A percentile compares a stretch with the other conserved stretches of the same genome.
These are phyloP conservation scores for Spatulosminthurus flaviceps DNA, from an alignment of 2,888 invertebrate genomes.

Conservation along the genomic window DNA sequence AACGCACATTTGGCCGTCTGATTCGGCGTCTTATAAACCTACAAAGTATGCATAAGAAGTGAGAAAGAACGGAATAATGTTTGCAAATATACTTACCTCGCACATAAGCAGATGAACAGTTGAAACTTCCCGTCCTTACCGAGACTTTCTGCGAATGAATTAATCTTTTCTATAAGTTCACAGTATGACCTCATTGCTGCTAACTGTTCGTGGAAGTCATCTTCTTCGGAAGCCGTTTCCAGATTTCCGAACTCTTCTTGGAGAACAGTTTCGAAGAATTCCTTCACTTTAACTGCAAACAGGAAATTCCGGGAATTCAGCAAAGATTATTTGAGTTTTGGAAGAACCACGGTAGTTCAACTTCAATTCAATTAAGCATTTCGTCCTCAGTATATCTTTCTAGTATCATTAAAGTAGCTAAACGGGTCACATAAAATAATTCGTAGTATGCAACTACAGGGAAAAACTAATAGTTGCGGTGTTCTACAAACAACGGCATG, in stretches of 20 bases:
- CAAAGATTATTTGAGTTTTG: neutral
- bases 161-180: conserved; percentile 88
- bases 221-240: conserved; percentile 52
- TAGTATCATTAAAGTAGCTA: neutral
- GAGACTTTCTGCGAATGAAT: conserved; percentile 81
- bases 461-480: too few relatives aligned
- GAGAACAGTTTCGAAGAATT: conserved; percentile 80
- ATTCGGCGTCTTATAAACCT: too few relatives aligned
- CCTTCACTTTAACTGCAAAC: conserved; percentile 77
- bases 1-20: too few relatives aligned
- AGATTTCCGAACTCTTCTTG: conserved; percentile 67
- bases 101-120: conserved; percentile 85
- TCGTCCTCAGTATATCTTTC: neutral
- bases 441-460: too few relatives aligned
- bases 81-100: conserved; percentile 58
- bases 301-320: neutral
- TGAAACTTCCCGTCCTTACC: conserved; percentile 99
- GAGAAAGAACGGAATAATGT: neutral
- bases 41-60: neutral
- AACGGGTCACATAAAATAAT: neutral
- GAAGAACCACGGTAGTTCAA: too few relatives aligned
- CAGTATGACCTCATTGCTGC: conserved; percentile 88
- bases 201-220: conserved; percentile 68
- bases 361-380: neutral
- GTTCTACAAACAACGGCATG: too few relatives aligned